phyloP scores from a whole-genome alignment of 2,113 vertebrate species.

The Charadrius vociferus region DNA sequence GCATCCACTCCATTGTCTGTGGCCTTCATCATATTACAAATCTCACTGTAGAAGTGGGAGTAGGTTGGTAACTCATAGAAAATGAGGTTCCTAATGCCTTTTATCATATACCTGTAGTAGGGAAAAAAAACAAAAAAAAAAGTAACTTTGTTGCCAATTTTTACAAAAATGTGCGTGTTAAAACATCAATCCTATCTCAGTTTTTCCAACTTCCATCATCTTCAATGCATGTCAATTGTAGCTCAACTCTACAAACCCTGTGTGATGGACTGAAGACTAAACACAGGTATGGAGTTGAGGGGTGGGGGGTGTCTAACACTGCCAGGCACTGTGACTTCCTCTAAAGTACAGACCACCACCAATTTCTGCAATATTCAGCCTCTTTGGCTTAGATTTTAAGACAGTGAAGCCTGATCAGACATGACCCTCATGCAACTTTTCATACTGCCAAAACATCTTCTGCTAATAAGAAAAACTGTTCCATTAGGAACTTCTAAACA shows the following conservation, averaged over 20 bases:
- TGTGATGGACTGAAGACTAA: background rate
- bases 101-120: conserved; percentile 85
- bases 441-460: background rate
- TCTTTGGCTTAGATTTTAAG: background rate
- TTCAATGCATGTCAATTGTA: background rate
- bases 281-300: background rate
- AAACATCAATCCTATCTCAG: background rate
- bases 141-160: background rate
- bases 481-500: background rate
- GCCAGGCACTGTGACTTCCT: background rate
- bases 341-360: background rate
- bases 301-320: background rate
- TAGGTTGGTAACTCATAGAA: conserved; percentile 94
- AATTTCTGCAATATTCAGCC: background rate
- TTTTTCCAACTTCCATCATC: background rate
- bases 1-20: conserved; percentile 78
- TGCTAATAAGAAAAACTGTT: background rate
- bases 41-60: conserved; percentile 94
- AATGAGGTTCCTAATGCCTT: conserved; percentile 92
- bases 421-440: background rate
- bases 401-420: background rate
- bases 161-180: background rate
- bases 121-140: background rate
- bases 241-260: background rate
- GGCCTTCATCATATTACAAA: conserved; percentile 93